Base-by-base conservation (phyloP, 2,113 vertebrate species). In the Eira barbara region DNA sequence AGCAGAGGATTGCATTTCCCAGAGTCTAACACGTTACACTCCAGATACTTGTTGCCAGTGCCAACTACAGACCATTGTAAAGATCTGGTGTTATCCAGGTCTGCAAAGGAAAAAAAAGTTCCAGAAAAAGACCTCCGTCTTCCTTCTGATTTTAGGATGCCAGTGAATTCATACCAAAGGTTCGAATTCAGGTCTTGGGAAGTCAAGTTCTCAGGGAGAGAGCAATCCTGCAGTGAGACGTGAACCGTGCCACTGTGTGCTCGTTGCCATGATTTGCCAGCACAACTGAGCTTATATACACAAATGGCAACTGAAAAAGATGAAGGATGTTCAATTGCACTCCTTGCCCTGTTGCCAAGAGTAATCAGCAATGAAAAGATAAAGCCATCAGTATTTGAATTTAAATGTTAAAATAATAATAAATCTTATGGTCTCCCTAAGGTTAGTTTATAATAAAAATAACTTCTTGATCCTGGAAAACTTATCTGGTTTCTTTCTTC, bases 401-500 rank as follows among this genome's bases (percentile, higher is more conserved):
- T 98, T 97, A 98, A 98, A 98, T 98, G 98, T 98, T 98, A 98
- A 98, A 98, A 97, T 98, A 98, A 98, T 97, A 98, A 98, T 97
- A 98, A 98, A 98, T 92, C 78, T 89, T 97, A 96, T 88, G 96
- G 98, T 97, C 94, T 98, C 97, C 91, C 95, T 95, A 97, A 97
- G 97, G 97, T 96, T 98, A 97, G 98, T 98, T 98, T 98, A 98
- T 97, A 98, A 95, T 97, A 96, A 97, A 99, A 98, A 98, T 93
- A 98, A 97, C 89, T 97, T 97, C 94, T 67, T 80, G 93, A 80
- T 81, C 84, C 98, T 97, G 98, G 98, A 98, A 98, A 98, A 98
- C 95, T 94, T 95, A 97, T 98, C 11, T 6, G 73, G 47, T 97
- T 97, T 97, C 98, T 98, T 98, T 98, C 95, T 96, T 90, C 96